Evolutionary conservation across 2,888 invertebrate species (phyloP), one percentile per base, ranked within the genome.

Genomic region (Pogonocherus hispidulus): DNA sequence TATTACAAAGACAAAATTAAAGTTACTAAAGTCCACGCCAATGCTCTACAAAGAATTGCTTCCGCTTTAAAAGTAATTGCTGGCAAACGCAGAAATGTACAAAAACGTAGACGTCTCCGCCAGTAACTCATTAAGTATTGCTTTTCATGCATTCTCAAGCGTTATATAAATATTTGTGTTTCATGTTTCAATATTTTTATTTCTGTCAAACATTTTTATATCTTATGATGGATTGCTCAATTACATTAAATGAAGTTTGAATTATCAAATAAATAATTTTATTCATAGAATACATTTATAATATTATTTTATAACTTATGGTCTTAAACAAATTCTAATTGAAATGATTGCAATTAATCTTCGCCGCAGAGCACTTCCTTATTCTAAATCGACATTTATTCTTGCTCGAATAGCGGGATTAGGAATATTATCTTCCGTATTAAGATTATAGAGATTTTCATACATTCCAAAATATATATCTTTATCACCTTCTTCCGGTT

Each of bases 321-420:
- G 3, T 3, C 9, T 41, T 41, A 41, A 41, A n/a, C 11, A 41
- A n/a, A n/a, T n/a, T 14, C 14, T 41, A n/a, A 41, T 41, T 41
- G 41, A 41, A 41, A 41, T 41, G 11, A 41, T 41, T 41, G 41
- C 41, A 41, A 41, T 41, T 41, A 41, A 41, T 41, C 41, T 41
- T 41, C 41, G 41, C 41, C 41, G 41, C 41, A 41, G 41, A 41
- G 41, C 41, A 3, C 4, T 41, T 41, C 41, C 41, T 41, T 41
- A 3, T 41, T 41, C 41, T 41, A 41, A 41, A 41, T 41, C 47
- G 19, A 47, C 47, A 20, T 49, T 49, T 3, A 49, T 8, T 22
- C 3, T 22, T 49, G 20, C 49, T 22, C 49, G 20, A 49, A 20
- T 5, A 49, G 22, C 20, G 19, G 41, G 41, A 41, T 41, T 41